phyloP scores from a whole-genome alignment of 2,888 invertebrate species.

The Tricholauxania praeusta region DNA sequence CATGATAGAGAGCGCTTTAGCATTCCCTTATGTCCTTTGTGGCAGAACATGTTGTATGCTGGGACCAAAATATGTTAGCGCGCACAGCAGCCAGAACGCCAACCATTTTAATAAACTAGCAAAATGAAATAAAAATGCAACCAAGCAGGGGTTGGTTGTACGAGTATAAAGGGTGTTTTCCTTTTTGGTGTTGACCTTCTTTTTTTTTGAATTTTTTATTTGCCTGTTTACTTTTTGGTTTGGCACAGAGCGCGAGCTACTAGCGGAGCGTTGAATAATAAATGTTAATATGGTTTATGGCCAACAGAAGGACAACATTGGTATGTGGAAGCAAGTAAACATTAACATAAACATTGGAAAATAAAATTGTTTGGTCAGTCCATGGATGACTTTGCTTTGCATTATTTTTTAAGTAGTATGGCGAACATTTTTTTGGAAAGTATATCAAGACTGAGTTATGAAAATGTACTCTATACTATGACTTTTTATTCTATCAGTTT shows the following conservation, averaged over 20 bases:
- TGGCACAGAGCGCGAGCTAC: background rate
- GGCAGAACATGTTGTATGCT: background rate
- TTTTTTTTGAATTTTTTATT: too few relatives aligned
- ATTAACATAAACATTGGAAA: background rate
- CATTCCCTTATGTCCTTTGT: background rate
- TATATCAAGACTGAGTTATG: too few relatives aligned
- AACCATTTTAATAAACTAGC: constrained; percentile 34
- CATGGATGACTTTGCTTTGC: too few relatives aligned
- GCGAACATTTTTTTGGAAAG: too few relatives aligned
- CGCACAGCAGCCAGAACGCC: background rate
- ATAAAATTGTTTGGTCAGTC: constrained; percentile 18
- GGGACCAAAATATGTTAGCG: background rate
- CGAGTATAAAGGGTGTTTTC: too few relatives aligned
- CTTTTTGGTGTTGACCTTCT: too few relatives aligned
- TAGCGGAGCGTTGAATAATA: constrained; percentile 55
- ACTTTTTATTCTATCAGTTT: too few relatives aligned
- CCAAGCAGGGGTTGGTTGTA: too few relatives aligned
- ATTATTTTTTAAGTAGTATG: too few relatives aligned
- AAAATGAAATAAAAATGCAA: constrained; percentile 17
- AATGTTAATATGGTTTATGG: constrained; percentile 62
- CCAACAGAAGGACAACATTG: constrained; percentile 8
- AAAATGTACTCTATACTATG: too few relatives aligned
- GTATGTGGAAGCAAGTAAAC: constrained; percentile 1
- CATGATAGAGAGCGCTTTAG: constrained; percentile 1
- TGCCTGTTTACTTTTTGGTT: too few relatives aligned